Conservation (phyloP, 2,888 invertebrate species). For the Ophion slaviceki region DNA sequence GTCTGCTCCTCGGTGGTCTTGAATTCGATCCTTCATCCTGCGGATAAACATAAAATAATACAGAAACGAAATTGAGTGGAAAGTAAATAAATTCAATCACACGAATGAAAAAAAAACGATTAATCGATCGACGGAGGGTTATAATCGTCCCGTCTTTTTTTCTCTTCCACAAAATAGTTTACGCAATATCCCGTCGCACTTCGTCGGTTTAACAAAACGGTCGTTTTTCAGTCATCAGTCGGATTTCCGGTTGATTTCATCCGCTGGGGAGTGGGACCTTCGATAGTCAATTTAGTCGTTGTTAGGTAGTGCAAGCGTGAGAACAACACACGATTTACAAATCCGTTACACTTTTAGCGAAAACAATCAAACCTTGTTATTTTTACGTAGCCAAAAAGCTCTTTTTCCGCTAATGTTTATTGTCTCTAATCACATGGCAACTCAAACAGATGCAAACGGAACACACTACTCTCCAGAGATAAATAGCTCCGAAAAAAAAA, state of each 20-base stretch:
- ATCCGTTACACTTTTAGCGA: slow-evolving; percentile 10
- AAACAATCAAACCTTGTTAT: slow-evolving; percentile 22
- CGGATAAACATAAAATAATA: slow-evolving; percentile 42
- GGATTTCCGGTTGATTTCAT: slow-evolving; percentile 45
- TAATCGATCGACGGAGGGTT: slow-evolving; percentile 17
- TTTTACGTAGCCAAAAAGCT: slow-evolving; percentile 5
- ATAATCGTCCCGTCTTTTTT: slow-evolving; percentile 25
- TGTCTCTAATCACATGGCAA: slow-evolving; percentile 8
- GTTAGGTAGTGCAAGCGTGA: slow-evolving; percentile 36
- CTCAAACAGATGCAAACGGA: not conserved
- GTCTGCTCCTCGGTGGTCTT: slow-evolving; percentile 75
- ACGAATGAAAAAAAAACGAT: slow-evolving; percentile 12
- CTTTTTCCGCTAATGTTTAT: slow-evolving; percentile 9
- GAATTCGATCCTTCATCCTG: slow-evolving; percentile 79
- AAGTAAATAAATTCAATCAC: slow-evolving; percentile 19
- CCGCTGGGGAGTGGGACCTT: slow-evolving; percentile 9
- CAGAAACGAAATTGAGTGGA: slow-evolving; percentile 12
- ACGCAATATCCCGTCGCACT: slow-evolving; percentile 52
- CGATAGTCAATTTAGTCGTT: slow-evolving; percentile 53
- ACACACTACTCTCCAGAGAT: slow-evolving; percentile 19
- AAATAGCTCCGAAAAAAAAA: not conserved
- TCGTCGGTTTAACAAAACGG: slow-evolving; percentile 40
- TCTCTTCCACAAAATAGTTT: slow-evolving; percentile 22
- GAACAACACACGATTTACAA: slow-evolving; percentile 7
- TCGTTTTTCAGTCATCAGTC: slow-evolving; percentile 53